Conservation (phyloP, 53 echinoderm and acorn worm species). For the Temnopleurus reevesii region DNA sequence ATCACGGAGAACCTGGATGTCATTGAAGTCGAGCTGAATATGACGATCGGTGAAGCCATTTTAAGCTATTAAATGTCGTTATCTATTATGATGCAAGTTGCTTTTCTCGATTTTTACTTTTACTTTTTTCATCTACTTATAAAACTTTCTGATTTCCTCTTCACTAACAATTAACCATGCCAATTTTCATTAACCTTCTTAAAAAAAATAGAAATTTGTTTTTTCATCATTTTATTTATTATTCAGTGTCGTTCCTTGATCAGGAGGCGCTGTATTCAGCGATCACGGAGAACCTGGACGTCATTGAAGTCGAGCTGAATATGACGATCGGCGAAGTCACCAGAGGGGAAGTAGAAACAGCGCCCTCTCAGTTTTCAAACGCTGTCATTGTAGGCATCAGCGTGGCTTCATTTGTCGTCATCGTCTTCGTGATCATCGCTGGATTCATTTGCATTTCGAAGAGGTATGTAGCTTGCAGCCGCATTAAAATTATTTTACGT, state of each 20-base stretch:
- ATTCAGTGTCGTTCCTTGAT: constrained; percentile 63
- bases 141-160: too few relatives aligned
- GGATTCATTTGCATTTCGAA: background rate
- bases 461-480: too few relatives aligned
- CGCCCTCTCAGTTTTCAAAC: background rate
- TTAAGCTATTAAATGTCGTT: too few relatives aligned
- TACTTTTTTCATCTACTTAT: too few relatives aligned
- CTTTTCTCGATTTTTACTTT: too few relatives aligned
- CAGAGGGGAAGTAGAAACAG: constrained; percentile 35
- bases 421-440: background rate
- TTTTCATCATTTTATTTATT: background rate
- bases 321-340: constrained; percentile 53
- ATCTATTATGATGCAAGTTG: too few relatives aligned
- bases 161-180: too few relatives aligned
- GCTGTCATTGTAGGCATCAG: constrained; percentile 8
- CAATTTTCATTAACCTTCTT: background rate
- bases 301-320: constrained; percentile 57
- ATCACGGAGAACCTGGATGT: constrained; percentile 68
- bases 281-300: constrained; percentile 66
- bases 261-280: constrained; percentile 75
- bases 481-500: too few relatives aligned
- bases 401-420: background rate
- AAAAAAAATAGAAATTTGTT: background rate
- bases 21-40: constrained; percentile 59
- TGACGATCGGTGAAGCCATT: constrained; percentile 51